Base-by-base conservation (phyloP, 1,140 invertebrate species). In the Bombus vancouverensis region DNA sequence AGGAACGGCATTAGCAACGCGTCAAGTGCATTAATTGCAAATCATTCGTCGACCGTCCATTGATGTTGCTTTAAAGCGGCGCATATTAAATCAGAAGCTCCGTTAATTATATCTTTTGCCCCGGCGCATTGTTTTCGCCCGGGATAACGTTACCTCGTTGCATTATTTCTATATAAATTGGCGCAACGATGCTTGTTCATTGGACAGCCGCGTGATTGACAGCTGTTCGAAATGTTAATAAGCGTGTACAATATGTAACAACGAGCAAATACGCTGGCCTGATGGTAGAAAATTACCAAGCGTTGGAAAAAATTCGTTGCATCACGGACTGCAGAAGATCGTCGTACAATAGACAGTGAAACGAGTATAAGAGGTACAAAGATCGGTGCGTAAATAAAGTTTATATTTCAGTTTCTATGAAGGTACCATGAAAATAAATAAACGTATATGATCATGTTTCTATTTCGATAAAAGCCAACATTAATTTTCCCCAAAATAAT, bases 21-120 rank as follows among this genome's bases (percentile, higher is more conserved):
- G 39, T 79, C 75, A 71, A 71, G 22, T 22, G 83, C 59, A 34
- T 81, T 81, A 74, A 84, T 80, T 74, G 83, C 70, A 81, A 85
- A 85, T 85, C 57, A 74, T 85, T 81, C 34, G 39, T 37, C 57
- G 47, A 71, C 44, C 66, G 53, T 75, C n/a, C 80, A 72, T 85
- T 39, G 74, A 65, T 53, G 88, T 89, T 89, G 71, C 81, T 89
- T 78, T 53, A 83, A 76, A 68, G 75, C 77, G 66, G 42, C 57
- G 39, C 85, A 77, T 80, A 81, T 90, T 87, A 84, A 89, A 90
- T 86, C 83, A 81, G 86, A 88, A 79, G 82, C 59, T 81, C 66
- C 88, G 86, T 87, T 90, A 90, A 90, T 90, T 90, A 81, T 87
- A 88, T 89, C 85, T 83, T 90, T 84, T 68, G 28, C 47, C 47